These are phyloP conservation scores for Eumaeus atala DNA, from an alignment of 1,140 invertebrate genomes.

Conservation along the genomic window DNA sequence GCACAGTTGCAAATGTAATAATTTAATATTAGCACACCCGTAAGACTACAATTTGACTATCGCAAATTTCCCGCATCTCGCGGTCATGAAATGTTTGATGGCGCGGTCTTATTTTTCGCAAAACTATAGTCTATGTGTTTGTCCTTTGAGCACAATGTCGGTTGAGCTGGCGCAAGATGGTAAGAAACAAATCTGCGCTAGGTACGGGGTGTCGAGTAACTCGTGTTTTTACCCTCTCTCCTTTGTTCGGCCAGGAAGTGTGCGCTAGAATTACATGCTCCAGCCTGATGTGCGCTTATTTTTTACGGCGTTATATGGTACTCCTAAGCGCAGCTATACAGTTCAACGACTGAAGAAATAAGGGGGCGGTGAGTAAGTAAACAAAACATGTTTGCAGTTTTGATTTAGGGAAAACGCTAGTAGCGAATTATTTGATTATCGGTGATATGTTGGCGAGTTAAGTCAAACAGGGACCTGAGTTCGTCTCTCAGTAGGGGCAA, in stretches of 20 bases:
- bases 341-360: constrained; percentile 68
- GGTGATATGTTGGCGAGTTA: too few species aligned
- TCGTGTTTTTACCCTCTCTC: constrained; percentile 73
- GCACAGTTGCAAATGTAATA: constrained; percentile 70
- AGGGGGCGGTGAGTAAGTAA: constrained; percentile 61
- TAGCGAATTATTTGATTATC: background rate
- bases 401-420: constrained; percentile 43
- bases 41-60: constrained; percentile 74
- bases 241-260: constrained; percentile 72
- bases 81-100: constrained; percentile 53
- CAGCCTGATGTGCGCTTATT: constrained; percentile 73
- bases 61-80: constrained; percentile 64
- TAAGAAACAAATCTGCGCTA: constrained; percentile 73
- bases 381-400: constrained; percentile 66
- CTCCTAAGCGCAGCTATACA: constrained; percentile 67
- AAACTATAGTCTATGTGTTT: constrained; percentile 39
- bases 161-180: constrained; percentile 34
- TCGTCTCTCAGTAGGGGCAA: too few species aligned
- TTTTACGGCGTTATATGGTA: constrained; percentile 70
- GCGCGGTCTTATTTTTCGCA: constrained; percentile 21
- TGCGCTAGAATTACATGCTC: constrained; percentile 74
- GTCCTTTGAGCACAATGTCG: constrained; percentile 43
- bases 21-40: constrained; percentile 64
- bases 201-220: constrained; percentile 72
- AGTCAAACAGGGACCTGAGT: too few species aligned